phyloP scores from a whole-genome alignment of 2,888 invertebrate species.

The Pseudococcus longispinus region DNA sequence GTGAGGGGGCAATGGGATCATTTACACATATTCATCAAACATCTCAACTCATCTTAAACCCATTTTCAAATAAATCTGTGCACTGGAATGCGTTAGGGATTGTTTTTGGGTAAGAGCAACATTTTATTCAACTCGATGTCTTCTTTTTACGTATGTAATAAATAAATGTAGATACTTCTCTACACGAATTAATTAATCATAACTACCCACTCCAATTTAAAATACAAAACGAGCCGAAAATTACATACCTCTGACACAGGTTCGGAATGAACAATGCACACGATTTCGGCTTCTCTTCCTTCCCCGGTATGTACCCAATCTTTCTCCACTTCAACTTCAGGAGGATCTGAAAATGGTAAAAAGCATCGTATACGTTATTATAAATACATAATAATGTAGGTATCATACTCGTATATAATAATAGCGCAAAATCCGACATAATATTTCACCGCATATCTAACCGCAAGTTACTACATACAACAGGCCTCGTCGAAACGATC shows the following conservation, averaged over 20 bases:
- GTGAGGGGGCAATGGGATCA: too few species aligned
- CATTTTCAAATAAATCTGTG: background rate
- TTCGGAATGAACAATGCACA: conserved; percentile 58
- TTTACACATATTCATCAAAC: too few species aligned
- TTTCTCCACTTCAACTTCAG: conserved; percentile 57
- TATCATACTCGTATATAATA: background rate
- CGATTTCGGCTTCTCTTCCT: conserved; percentile 58
- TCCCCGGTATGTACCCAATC: conserved; percentile 57
- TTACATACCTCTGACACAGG: conserved; percentile 58
- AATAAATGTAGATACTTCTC: background rate
- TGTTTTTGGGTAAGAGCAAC: background rate
- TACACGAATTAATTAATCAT: background rate
- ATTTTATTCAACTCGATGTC: background rate
- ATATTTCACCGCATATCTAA: background rate
- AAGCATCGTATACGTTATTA: conserved; percentile 10
- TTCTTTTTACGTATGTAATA: too few species aligned
- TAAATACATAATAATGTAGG: background rate
- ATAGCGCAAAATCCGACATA: background rate
- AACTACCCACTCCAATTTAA: too few species aligned
- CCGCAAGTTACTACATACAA: background rate
- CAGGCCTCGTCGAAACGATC: background rate
- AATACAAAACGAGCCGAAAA: background rate
- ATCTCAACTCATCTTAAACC: background rate
- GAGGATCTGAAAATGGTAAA: conserved; percentile 58
- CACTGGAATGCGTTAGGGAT: background rate